A percentile compares a stretch with the other conserved stretches of the same genome.
Evolutionary conservation across 1,140 invertebrate genomes (phyloP).

Genomic region (Bombus fervidus): DNA sequence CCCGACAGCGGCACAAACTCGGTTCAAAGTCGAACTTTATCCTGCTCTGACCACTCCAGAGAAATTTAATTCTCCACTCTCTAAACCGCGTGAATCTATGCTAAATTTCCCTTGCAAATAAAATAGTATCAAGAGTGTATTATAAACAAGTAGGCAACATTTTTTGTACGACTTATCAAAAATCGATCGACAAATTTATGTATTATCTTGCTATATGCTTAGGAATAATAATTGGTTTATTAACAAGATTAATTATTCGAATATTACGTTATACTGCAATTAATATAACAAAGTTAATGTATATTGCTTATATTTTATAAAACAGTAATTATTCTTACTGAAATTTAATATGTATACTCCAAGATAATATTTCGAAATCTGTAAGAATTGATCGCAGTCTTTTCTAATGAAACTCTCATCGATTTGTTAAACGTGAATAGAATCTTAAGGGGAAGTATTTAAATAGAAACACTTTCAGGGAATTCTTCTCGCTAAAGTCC

Average conservation of each 20-base stretch:
- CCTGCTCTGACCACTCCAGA: background rate
- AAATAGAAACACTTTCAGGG: background rate
- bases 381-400: background rate
- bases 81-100: background rate
- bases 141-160: too few relatives aligned
- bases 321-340: too few relatives aligned
- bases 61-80: background rate
- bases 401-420: background rate
- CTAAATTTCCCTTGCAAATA: background rate
- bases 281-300: too few relatives aligned
- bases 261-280: too few relatives aligned
- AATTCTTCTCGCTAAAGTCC: background rate
- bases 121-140: background rate
- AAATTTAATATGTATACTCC: too few relatives aligned
- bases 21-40: slow-evolving; percentile 9
- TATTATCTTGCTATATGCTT: too few relatives aligned
- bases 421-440: background rate
- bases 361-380: too few relatives aligned
- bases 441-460: background rate
- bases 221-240: too few relatives aligned
- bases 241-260: too few relatives aligned
- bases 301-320: too few relatives aligned
- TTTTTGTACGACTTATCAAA: too few relatives aligned
- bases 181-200: too few relatives aligned
- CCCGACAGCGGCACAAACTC: slow-evolving; percentile 5